Base-by-base conservation (phyloP, 2,888 invertebrate genomes). In the Torymus tubicola region DNA sequence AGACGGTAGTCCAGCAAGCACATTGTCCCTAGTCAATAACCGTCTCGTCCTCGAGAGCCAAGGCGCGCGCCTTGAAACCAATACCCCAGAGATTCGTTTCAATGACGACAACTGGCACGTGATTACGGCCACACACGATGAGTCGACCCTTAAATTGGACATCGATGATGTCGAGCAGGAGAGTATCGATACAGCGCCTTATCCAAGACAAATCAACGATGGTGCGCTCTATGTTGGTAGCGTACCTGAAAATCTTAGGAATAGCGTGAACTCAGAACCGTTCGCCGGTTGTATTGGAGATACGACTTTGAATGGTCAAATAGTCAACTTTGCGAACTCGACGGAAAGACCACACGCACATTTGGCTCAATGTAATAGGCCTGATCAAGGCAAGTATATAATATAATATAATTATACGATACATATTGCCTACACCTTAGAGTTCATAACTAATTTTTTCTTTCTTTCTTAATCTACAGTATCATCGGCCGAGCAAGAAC, bases 81-180 rank as follows among this genome's bases (percentile, higher is more conserved):
- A 93, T 1, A 90, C 93, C 0, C 83, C 84, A 1, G 89, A 87
- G 2, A 88, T 89, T 4, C 92, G 91, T n/a, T 96, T 96, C 90
- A 96, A 97, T 89, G 98, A 99, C 91, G 96, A 96, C 21, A 94
- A 96, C 86, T 99, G 99, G 97, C 99, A 99, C 91, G 97, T 97
- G 16, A 95, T 99, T 8, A 96, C 96, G 0, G 96, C 97, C 5
- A 95, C 95, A 2, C 96, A 97, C 87, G 94, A 94, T 85, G 92
- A 92, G 52, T 92, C 92, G 52, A 93, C 93, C 24, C 91, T 98
- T 50, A 91, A 94, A 71, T 92, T 99, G 12, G 95, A 96, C 78
- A 95, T 98, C 55, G 99, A 99, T 87, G 99, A 99, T 90, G 93
- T 92, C 60, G 95, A 96, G 85, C 93, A 93, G 80, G 94, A 94